Percentiles rank a stretch among this genome's conserved stretches.
Conservation (phyloP, 1,140 invertebrate species). For the Fopius arisanus region DNA sequence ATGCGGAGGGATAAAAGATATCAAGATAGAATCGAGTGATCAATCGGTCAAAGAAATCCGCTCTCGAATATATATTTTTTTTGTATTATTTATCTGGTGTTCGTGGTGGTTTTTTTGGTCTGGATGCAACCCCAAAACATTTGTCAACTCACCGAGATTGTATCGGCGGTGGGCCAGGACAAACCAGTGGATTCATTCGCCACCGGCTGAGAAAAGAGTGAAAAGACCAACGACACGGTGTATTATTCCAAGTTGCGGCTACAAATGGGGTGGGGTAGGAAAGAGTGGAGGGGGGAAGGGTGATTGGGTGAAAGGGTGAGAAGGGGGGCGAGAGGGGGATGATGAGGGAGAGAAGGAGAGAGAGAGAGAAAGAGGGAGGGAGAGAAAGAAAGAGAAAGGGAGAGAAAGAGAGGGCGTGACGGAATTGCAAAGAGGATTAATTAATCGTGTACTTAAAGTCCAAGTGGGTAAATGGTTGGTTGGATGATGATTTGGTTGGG, state of each 20-base stretch:
- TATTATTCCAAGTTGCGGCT: not conserved
- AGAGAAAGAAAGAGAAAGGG: not conserved
- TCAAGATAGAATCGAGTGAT: conserved; percentile 24
- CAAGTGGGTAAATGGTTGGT: not conserved
- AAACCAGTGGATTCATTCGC: conserved; percentile 24
- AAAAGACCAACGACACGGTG: not conserved
- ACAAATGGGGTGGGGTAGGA: not conserved
- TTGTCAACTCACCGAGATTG: conserved; percentile 27
- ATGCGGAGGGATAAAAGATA: conserved; percentile 6
- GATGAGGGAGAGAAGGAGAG: too few species aligned
- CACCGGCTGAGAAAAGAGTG: conserved; percentile 14
- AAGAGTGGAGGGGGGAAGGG: not conserved
- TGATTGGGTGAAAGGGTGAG: not conserved
- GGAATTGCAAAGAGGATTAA: conserved; percentile 21
- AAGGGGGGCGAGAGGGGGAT: too few species aligned
- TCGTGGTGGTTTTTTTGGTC: conserved; percentile 13
- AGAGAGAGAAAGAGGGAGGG: too few species aligned
- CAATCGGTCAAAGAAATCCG: conserved; percentile 21
- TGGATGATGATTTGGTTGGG: not conserved
- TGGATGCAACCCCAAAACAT: conserved; percentile 24
- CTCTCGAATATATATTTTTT: not conserved
- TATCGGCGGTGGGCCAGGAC: conserved; percentile 18
- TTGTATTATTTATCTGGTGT: not conserved
- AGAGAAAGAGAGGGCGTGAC: conserved; percentile 8
- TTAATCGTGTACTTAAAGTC: conserved; percentile 22